A percentile compares a stretch with the other conserved stretches of the same genome.
Evolutionary conservation across 1,140 invertebrate species (phyloP).

Genomic region (Tetranychus urticae): DNA sequence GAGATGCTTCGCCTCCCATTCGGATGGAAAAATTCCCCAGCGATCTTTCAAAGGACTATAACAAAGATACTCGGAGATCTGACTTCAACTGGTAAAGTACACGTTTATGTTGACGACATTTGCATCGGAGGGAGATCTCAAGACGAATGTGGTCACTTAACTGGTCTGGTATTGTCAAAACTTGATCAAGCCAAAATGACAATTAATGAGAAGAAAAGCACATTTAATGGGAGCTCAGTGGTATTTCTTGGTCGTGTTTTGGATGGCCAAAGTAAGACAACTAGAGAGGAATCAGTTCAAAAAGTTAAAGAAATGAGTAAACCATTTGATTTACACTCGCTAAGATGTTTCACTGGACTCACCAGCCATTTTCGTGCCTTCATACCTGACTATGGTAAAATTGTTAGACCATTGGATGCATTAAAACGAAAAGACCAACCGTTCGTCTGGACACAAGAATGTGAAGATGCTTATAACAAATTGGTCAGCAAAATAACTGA

Average conservation of each 20-base stretch:
- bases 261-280: background rate
- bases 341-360: background rate
- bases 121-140: background rate
- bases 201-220: background rate
- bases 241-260: background rate
- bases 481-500: background rate
- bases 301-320: background rate
- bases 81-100: background rate
- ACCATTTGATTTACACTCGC: background rate
- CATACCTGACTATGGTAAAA: constrained; percentile 15
- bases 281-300: background rate
- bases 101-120: background rate
- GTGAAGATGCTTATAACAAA: background rate
- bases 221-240: background rate
- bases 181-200: background rate
- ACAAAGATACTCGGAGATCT: background rate
- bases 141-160: background rate
- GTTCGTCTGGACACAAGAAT: background rate
- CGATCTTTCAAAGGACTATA: background rate
- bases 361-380: constrained; percentile 6
- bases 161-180: background rate
- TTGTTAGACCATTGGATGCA: constrained; percentile 9
- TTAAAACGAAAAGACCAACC: background rate
- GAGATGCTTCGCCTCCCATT: background rate
- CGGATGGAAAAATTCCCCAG: background rate